Percentiles rank a stretch among this genome's conserved stretches.
Evolutionary conservation across 2,113 vertebrate genomes (phyloP).

Genomic region (Zapus hudsonius): DNA sequence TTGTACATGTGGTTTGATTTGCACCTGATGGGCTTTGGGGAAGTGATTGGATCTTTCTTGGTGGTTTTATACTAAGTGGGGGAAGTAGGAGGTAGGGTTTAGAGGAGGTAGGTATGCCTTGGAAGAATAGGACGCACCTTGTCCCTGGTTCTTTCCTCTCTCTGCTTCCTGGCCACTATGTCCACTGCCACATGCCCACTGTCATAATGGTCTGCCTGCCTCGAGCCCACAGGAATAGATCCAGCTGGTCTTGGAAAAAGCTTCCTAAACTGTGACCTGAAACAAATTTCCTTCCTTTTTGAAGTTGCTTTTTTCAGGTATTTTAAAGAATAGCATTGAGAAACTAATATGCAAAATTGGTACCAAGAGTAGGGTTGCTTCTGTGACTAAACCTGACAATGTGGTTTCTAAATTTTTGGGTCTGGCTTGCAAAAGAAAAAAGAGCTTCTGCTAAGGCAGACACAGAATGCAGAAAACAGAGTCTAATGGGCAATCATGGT

Average conservation of each 20-base stretch:
- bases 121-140: background rate
- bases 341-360: background rate
- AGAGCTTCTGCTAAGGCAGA: background rate
- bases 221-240: background rate
- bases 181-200: background rate
- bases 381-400: background rate
- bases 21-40: background rate
- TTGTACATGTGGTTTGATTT: background rate
- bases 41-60: background rate
- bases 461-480: background rate
- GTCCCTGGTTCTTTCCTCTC: background rate
- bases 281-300: background rate
- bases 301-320: background rate
- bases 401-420: background rate
- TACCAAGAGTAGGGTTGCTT: background rate
- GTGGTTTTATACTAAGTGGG: background rate
- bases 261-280: background rate
- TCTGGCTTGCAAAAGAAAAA: background rate
- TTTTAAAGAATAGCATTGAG: too few relatives aligned
- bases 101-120: background rate
- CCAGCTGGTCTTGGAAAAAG: background rate
- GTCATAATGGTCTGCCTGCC: background rate
- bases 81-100: background rate
- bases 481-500: fast-evolving
- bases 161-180: background rate